Percentiles rank a stretch among this genome's conserved stretches.
These are phyloP conservation scores for Pseudocheirus occidentalis DNA, from an alignment of 2,797 vertebrate species.

Conservation along the genomic window DNA sequence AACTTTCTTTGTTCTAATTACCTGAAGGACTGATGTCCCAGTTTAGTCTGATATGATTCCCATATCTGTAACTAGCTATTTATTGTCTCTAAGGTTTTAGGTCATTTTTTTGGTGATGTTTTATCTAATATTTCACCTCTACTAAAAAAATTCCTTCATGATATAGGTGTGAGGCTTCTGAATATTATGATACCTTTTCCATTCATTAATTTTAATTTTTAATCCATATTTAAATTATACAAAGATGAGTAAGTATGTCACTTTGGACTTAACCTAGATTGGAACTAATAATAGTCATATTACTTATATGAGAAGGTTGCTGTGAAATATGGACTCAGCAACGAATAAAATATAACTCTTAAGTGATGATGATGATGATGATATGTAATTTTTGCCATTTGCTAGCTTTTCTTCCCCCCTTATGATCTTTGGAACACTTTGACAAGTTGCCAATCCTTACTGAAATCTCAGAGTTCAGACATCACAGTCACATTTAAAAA, in stretches of 20 bases:
- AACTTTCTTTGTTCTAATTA: neutral
- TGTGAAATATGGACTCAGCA: neutral
- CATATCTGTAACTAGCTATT: neutral
- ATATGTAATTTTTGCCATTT: neutral
- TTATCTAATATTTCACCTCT: neutral
- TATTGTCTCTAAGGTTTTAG: neutral
- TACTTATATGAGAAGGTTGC: neutral
- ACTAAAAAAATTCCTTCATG: neutral
- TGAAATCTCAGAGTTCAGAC: neutral
- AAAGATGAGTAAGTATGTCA: neutral
- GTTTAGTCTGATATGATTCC: neutral
- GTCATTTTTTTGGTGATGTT: neutral
- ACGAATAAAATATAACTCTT: neutral
- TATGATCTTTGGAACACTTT: slow-evolving; percentile 26
- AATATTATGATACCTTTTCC: neutral
- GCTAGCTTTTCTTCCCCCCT: neutral
- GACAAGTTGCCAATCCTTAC: slow-evolving; percentile 22
- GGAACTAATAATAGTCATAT: neutral
- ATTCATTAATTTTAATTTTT: neutral
- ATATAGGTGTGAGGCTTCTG: neutral
- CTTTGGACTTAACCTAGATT: neutral
- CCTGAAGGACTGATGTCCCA: neutral
- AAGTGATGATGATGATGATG: neutral
- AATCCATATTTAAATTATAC: neutral
- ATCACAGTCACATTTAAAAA: slow-evolving; percentile 14